Conservation (phyloP, 1,140 invertebrate genomes). For the Manduca sexta region DNA sequence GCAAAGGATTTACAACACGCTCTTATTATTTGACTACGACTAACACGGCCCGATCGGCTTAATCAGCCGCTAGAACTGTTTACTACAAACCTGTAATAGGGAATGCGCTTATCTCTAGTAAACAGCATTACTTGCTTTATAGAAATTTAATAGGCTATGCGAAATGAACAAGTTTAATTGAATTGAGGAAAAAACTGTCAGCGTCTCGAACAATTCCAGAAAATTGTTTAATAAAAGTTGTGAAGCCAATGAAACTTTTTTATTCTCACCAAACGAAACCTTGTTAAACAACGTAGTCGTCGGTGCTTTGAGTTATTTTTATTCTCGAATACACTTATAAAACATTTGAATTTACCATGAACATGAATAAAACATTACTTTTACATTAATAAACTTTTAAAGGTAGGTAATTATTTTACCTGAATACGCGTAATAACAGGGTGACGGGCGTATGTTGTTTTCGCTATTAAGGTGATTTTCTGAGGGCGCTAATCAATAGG, state of each 20-base stretch:
- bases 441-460: conserved; percentile 25
- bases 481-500: conserved; percentile 59
- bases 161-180: conserved; percentile 3
- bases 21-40: conserved; percentile 32
- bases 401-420: conserved; percentile 24
- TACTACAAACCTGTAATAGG: conserved; percentile 11
- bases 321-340: too few species aligned
- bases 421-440: background rate
- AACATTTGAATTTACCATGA: too few species aligned
- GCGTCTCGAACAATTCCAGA: too few species aligned
- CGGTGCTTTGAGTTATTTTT: too few species aligned
- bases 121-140: conserved; percentile 8
- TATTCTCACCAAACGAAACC: too few species aligned
- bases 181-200: too few species aligned
- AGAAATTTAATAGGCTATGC: conserved; percentile 9
- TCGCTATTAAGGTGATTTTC: conserved; percentile 32
- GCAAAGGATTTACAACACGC: conserved; percentile 34
- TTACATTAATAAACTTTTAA: too few species aligned
- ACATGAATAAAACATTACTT: background rate
- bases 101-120: conserved; percentile 13
- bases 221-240: too few species aligned
- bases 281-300: too few species aligned
- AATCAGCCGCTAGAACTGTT: background rate
- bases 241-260: too few species aligned
- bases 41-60: conserved; percentile 19